phyloP scores from a whole-genome alignment of 1,140 invertebrate species.

The Batillaria attramentaria region DNA sequence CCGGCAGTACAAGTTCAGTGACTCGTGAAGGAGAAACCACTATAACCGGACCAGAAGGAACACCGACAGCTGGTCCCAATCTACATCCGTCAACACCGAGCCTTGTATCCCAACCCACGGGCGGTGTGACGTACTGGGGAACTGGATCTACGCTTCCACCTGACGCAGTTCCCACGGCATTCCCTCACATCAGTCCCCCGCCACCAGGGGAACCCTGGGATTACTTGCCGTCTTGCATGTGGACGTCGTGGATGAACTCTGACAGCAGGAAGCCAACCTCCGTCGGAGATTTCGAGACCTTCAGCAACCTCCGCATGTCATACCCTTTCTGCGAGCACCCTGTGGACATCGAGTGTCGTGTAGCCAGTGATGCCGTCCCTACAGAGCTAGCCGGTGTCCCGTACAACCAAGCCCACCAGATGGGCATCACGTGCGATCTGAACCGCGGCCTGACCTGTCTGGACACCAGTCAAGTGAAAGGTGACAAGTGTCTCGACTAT shows the following conservation, averaged over 20 bases:
- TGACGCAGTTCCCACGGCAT: no score
- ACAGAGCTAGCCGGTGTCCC: conserved; percentile 16
- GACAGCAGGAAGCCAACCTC: conserved; percentile 35
- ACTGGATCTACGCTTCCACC: no score
- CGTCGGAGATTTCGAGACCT: conserved; percentile 54
- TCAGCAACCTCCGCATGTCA: conserved; percentile 42
- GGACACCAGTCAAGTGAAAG: conserved; percentile 46
- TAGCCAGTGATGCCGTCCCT: conserved; percentile 22
- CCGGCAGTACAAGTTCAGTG: no score
- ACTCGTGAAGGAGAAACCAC: no score
- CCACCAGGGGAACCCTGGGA: conserved; percentile 33
- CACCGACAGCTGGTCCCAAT: no score
- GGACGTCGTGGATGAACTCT: conserved; percentile 57
- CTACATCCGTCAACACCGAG: no score
- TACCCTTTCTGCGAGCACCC: conserved; percentile 42
- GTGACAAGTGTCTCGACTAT: conserved; percentile 52
- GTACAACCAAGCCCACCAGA: conserved; percentile 34
- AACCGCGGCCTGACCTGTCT: conserved; percentile 57
- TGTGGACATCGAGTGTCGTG: conserved; percentile 38
- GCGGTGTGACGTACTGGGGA: no score
- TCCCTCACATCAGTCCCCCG: neutral
- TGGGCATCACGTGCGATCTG: conserved; percentile 54
- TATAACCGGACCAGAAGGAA: no score
- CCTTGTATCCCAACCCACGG: no score
- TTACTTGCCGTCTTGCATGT: conserved; percentile 45